phyloP scores from a whole-genome alignment of 2,888 invertebrate genomes.

The Mythimna pallens region DNA sequence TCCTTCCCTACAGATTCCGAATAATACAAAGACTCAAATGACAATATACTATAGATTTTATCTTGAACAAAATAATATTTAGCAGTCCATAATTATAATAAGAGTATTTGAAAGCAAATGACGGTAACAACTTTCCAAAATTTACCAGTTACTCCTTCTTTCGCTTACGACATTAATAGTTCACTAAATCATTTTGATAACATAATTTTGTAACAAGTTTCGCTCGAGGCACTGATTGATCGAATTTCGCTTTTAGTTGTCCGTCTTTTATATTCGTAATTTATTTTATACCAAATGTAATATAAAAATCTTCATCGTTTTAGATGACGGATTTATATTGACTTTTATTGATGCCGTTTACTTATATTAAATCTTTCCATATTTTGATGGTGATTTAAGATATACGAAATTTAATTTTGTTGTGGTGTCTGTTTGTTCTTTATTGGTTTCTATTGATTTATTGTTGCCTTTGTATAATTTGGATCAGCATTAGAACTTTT shows the following conservation, averaged over 20 bases:
- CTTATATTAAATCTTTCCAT: constrained; percentile 56
- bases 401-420: constrained; percentile 40
- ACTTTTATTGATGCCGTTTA: constrained; percentile 63
- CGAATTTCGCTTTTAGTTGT: constrained; percentile 66
- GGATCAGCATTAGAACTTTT: neutral
- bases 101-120: constrained; percentile 48
- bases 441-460: constrained; percentile 37
- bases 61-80: constrained; percentile 32
- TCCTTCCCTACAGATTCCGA: constrained; percentile 2
- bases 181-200: constrained; percentile 63
- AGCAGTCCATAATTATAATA: constrained; percentile 11
- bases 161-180: constrained; percentile 56
- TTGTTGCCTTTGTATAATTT: neutral
- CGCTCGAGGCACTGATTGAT: constrained; percentile 61
- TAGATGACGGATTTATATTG: constrained; percentile 62
- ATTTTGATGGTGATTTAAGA: constrained; percentile 58
- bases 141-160: constrained; percentile 71
- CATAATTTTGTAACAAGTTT: constrained; percentile 63
- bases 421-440: constrained; percentile 36
- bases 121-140: constrained; percentile 75
- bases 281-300: constrained; percentile 54
- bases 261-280: constrained; percentile 64
- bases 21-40: neutral
- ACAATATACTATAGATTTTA: constrained; percentile 30
- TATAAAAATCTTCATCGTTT: constrained; percentile 57